phyloP scores from a whole-genome alignment of 2,888 invertebrate genomes.

The Sarcophaga subvicina region DNA sequence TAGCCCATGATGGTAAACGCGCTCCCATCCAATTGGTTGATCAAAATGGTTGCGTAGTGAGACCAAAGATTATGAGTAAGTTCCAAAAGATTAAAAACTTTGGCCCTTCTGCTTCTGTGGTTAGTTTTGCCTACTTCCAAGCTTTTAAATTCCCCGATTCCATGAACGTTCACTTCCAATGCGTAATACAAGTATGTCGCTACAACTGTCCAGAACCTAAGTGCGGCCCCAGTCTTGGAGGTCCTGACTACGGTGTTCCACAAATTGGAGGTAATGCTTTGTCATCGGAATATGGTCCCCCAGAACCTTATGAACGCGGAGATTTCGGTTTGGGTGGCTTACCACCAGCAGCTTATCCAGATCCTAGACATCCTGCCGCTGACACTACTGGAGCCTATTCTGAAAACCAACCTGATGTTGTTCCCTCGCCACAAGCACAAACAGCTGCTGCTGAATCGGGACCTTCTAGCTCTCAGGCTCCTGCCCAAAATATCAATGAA shows the following conservation, averaged over 20 bases:
- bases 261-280: constrained; percentile 84
- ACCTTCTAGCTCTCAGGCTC: constrained; percentile 83
- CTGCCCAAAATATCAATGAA: constrained; percentile 84
- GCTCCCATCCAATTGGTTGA: constrained; percentile 96
- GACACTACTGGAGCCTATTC: constrained; percentile 92
- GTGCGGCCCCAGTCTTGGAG: constrained; percentile 86
- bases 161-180: constrained; percentile 98
- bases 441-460: constrained; percentile 86
- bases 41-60: constrained; percentile 95
- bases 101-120: constrained; percentile 95
- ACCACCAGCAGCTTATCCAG: constrained; percentile 92
- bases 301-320: constrained; percentile 82
- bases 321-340: constrained; percentile 90
- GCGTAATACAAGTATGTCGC: constrained; percentile 96
- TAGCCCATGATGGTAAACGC: constrained; percentile 96
- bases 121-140: constrained; percentile 97
- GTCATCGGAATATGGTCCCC: constrained; percentile 86
- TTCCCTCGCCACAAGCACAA: constrained; percentile 92
- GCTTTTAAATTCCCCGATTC: constrained; percentile 98
- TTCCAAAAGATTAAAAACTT: constrained; percentile 98
- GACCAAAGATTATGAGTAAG: constrained; percentile 97
- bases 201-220: constrained; percentile 97
- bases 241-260: constrained; percentile 86
- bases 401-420: constrained; percentile 90
- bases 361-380: constrained; percentile 93